Evolutionary conservation across 2,888 invertebrate species (phyloP).

Genomic region (Drosophila kanekoi): DNA sequence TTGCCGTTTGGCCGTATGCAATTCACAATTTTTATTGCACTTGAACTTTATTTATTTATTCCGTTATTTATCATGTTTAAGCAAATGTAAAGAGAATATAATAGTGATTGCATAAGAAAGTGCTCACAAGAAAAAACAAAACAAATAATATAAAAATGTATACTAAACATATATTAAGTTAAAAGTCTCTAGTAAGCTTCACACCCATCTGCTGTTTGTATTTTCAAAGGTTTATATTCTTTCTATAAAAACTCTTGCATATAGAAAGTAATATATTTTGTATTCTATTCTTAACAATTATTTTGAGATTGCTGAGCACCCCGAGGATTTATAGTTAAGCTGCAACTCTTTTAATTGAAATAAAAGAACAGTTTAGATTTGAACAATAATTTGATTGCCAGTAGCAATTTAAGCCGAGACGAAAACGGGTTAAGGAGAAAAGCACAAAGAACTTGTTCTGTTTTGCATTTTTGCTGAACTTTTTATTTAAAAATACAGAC

Average conservation of each 20-base stretch:
- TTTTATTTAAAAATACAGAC: conserved; percentile 3
- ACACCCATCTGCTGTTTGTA: too few species aligned
- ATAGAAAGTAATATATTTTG: neutral
- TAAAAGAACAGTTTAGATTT: neutral
- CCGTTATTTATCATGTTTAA: neutral
- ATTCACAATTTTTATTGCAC: neutral
- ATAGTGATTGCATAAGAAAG: neutral
- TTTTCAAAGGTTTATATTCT: neutral
- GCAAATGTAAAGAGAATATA: neutral
- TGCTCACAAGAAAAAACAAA: too few species aligned
- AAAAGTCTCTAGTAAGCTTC: too few species aligned
- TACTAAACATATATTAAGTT: too few species aligned
- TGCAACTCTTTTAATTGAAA: neutral
- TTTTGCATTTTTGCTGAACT: neutral
- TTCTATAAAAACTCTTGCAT: conserved; percentile 18
- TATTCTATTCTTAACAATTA: conserved; percentile 1
- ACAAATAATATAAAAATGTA: neutral
- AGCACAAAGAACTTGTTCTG: conserved; percentile 11
- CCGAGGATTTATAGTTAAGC: neutral
- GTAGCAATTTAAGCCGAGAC: neutral
- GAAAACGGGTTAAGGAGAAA: neutral
- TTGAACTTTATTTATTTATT: neutral
- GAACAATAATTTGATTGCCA: conserved; percentile 3
- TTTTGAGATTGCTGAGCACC: neutral
- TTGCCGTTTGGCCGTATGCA: neutral